Conservation (phyloP, 2,113 vertebrate genomes). For the Tragelaphus imberbis region DNA sequence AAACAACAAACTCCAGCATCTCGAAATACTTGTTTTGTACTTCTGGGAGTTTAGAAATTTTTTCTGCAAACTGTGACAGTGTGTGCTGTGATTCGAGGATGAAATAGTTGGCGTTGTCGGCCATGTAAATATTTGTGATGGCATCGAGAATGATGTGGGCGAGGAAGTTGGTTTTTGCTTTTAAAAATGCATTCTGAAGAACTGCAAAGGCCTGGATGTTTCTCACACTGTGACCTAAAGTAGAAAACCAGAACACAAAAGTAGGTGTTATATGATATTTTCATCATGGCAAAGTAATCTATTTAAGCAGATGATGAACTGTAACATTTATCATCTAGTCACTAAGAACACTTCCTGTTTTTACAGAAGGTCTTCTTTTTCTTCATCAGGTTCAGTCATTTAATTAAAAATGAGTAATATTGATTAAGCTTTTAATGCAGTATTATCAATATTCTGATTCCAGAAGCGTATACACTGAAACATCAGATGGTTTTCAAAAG, state of each 20-base stretch:
- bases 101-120: slow-evolving; percentile 96
- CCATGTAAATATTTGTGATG: slow-evolving; percentile 94
- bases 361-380: slow-evolving; percentile 9
- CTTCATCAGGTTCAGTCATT: neutral
- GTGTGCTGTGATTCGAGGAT: slow-evolving; percentile 97
- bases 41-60: slow-evolving; percentile 91
- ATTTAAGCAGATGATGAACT: neutral
- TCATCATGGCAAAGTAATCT: neutral
- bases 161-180: slow-evolving; percentile 92
- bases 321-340: neutral
- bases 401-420: slow-evolving; percentile 13
- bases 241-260: slow-evolving; percentile 49
- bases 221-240: slow-evolving; percentile 90
- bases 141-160: slow-evolving; percentile 94
- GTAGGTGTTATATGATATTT: slow-evolving; percentile 22
- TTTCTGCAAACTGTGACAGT: slow-evolving; percentile 94
- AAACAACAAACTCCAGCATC: slow-evolving; percentile 96
- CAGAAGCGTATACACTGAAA: neutral
- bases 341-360: neutral
- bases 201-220: slow-evolving; percentile 97
- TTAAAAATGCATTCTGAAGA: slow-evolving; percentile 96
- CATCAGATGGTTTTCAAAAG: neutral
- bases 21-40: slow-evolving; percentile 97
- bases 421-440: neutral
- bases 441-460: neutral